Evolutionary conservation across 1,140 invertebrate genomes (phyloP).

Genomic region (Bombus turneri): DNA sequence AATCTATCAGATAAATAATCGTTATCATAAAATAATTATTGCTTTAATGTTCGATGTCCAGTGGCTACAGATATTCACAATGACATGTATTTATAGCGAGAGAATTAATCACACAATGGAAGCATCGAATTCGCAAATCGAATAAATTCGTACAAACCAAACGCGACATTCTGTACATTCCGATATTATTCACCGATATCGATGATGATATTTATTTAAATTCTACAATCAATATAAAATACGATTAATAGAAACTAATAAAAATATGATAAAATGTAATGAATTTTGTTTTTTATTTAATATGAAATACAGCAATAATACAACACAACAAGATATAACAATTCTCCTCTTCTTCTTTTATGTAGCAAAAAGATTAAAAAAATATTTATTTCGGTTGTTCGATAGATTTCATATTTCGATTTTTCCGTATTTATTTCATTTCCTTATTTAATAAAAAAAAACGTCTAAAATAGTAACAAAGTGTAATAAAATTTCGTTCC

Average conservation of each 20-base stretch:
- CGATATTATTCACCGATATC: too few species aligned
- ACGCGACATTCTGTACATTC: background rate
- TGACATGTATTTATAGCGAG: background rate
- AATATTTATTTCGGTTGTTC: background rate
- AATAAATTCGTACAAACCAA: background rate
- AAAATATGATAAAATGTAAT: background rate
- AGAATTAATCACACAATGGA: background rate
- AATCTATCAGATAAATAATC: background rate
- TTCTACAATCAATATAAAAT: background rate
- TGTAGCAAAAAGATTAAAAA: background rate
- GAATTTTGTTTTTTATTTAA: background rate
- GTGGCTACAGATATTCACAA: background rate
- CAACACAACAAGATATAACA: background rate
- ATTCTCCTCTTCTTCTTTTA: background rate
- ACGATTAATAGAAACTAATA: background rate
- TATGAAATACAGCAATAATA: too few species aligned
- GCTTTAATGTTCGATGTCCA: background rate
- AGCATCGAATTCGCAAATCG: background rate
- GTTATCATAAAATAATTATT: background rate
- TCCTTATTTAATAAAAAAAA: too few species aligned
- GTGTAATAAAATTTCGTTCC: background rate
- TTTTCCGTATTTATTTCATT: background rate
- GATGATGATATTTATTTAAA: background rate
- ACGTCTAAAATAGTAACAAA: background rate
- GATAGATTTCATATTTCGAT: background rate